phyloP scores from a whole-genome alignment of 1,140 invertebrate species.

The Proales similis region DNA sequence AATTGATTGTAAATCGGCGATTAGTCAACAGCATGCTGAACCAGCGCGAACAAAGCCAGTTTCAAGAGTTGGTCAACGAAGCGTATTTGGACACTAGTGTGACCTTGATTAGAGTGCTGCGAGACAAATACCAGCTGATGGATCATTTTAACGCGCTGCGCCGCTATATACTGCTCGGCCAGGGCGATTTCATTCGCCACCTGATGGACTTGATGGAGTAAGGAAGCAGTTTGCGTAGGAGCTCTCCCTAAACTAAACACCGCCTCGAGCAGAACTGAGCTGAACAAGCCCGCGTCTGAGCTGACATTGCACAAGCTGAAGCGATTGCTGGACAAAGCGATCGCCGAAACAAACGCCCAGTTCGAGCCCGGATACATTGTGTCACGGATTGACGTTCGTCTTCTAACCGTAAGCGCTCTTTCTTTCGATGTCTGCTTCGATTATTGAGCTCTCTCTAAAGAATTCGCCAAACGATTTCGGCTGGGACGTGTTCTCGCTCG shows the following conservation, averaged over 20 bases:
- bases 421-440: constrained; percentile 31
- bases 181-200: constrained; percentile 88
- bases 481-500: constrained; percentile 89
- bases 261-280: constrained; percentile 63
- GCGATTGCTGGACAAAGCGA: constrained; percentile 78
- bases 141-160: constrained; percentile 77
- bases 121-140: constrained; percentile 75
- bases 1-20: not conserved
- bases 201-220: constrained; percentile 63
- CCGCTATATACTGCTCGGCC: constrained; percentile 79
- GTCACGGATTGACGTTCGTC: constrained; percentile 62
- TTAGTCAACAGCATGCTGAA: constrained; percentile 29
- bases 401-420: constrained; percentile 12
- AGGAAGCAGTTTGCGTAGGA: not conserved
- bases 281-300: constrained; percentile 76
- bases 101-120: constrained; percentile 57
- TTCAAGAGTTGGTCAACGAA: constrained; percentile 28
- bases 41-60: constrained; percentile 11
- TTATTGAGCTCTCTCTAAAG: constrained; percentile 40
- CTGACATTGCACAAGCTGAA: constrained; percentile 80
- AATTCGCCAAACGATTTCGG: constrained; percentile 73
- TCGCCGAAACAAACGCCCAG: constrained; percentile 86
- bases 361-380: constrained; percentile 85
- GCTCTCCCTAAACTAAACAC: constrained; percentile 35
- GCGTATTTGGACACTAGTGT: constrained; percentile 30